These are phyloP conservation scores for Pica pica DNA, from an alignment of 2,113 vertebrate genomes.

Conservation along the genomic window DNA sequence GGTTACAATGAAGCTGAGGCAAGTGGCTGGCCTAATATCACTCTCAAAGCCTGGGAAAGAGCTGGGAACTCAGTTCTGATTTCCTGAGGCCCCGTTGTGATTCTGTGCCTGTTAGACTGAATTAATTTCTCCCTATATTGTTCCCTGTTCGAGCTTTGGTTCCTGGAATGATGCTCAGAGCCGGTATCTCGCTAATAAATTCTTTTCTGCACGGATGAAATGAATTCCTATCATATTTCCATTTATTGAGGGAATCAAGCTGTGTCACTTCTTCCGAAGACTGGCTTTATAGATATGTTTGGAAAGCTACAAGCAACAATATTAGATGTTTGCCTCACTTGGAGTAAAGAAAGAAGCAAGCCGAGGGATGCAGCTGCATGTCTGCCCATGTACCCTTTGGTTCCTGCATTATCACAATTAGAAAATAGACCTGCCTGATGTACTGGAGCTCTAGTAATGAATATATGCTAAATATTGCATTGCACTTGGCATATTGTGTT, in stretches of 20 bases:
- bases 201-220: neutral
- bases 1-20: neutral
- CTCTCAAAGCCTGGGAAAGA: neutral
- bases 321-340: neutral
- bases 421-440: neutral
- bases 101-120: neutral
- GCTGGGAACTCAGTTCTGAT: neutral
- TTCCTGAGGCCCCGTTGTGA: neutral
- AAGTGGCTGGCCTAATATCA: neutral
- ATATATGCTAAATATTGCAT: neutral
- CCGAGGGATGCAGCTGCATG: neutral
- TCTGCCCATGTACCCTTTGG: neutral
- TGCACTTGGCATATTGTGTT: neutral
- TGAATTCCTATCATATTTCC: neutral
- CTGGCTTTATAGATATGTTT: neutral
- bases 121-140: neutral
- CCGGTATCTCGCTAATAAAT: neutral
- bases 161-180: neutral
- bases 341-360: neutral
- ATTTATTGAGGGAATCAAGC: neutral
- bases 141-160: neutral
- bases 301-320: neutral
- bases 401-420: neutral
- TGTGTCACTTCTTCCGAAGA: neutral
- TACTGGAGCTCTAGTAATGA: neutral